Conservation (phyloP, 2,113 vertebrate species). For the Passer montanus region DNA sequence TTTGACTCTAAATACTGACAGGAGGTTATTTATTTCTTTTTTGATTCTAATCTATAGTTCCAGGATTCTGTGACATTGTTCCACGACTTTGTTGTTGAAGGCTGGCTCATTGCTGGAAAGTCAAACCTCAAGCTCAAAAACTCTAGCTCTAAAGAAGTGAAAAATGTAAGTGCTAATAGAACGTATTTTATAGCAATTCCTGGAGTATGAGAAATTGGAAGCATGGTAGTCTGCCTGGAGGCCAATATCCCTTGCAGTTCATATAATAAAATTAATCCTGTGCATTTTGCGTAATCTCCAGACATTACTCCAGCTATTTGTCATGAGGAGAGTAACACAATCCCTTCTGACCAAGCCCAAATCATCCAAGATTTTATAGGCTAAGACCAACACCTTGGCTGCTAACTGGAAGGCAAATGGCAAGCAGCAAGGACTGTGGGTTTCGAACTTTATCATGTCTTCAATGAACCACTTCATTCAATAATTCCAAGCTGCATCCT, state of each 20-base stretch:
- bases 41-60: background rate
- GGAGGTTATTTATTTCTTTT: background rate
- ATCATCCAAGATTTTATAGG: background rate
- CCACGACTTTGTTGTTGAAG: background rate
- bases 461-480: background rate
- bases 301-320: background rate
- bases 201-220: background rate
- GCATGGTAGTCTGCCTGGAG: background rate
- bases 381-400: background rate
- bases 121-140: background rate
- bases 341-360: background rate
- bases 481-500: background rate
- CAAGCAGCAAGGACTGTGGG: background rate
- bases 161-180: background rate
- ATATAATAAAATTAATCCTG: background rate
- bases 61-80: background rate
- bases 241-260: background rate
- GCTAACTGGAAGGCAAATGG: background rate
- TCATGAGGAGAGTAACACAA: background rate
- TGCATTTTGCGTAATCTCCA: background rate
- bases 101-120: background rate
- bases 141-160: background rate
- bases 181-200: background rate
- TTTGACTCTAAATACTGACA: background rate
- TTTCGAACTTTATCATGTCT: background rate